Evolutionary conservation across 2,113 vertebrate genomes (phyloP), one percentile per base, ranked within the genome.

Genomic region (Heptranchias perlo): DNA sequence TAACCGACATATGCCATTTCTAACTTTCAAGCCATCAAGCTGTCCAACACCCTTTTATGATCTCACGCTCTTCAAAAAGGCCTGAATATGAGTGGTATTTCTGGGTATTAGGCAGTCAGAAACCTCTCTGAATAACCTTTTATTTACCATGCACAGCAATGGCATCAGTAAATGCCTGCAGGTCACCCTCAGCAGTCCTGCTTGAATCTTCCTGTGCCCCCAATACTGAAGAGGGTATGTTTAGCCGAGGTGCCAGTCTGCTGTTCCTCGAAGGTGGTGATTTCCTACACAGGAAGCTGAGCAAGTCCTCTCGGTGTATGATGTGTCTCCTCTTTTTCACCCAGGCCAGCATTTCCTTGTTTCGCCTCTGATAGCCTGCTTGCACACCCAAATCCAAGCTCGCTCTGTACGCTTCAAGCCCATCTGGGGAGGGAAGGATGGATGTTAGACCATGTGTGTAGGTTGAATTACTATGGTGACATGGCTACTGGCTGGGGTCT

Each of bases 291-390:
- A 93, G n/a, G 58, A 93, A 93, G 89, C 89, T 93, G 35, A 93
- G 89, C 89, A 93, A 62, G 89, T 93, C 89, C 35, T 93, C 89
- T 18, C 89, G 89, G 35, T 93, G 89, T 1, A 93, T 93, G 89
- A 93, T 39, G 58, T 93, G 89, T 39, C 89, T 93, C 89, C 89
- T 93, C 18, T 93, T 93, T 23, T 62, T 93, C n/a, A 61, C 89
- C 89, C 89, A 93, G 35, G 89, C 89, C 89, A 93, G 58, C 89
- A 93, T 93, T 93, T 93, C 89, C 58, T 93, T 93, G 61, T 93
- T 93, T 62, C 89, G 61, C 35, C 89, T 93, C 61, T 93, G 89
- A 62, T 93, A 93, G 35, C 89, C 89, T 93, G 58, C 89, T 21
- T 93, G 89, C 89, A 62, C 58, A 7, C 89, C 89, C 89, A 93